A percentile compares a stretch with the other conserved stretches of the same genome.
These are phyloP conservation scores for Marcusenius ussheri DNA, from an alignment of 2,113 vertebrate species.

Conservation along the genomic window DNA sequence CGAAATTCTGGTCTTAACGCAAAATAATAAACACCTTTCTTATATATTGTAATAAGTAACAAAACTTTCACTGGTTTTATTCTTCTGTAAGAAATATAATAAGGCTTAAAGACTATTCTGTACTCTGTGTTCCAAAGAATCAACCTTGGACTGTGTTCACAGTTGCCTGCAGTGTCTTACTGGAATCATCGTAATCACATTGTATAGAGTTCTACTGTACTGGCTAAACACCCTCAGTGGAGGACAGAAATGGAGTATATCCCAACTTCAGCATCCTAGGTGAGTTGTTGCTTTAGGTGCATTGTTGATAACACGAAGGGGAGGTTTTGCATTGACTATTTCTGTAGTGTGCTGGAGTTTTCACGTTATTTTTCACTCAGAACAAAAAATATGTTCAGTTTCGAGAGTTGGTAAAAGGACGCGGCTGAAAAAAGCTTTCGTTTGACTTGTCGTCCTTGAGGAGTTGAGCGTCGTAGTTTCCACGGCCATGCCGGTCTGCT, in stretches of 20 bases:
- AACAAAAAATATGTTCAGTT: slow-evolving; percentile 30
- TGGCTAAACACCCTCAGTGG: slow-evolving; percentile 29
- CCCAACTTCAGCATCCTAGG: slow-evolving; percentile 62
- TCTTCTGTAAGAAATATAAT: neutral
- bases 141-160: slow-evolving; percentile 24
- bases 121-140: slow-evolving; percentile 14
- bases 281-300: slow-evolving; percentile 66
- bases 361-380: slow-evolving; percentile 42
- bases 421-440: slow-evolving; percentile 85
- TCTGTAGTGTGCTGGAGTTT: slow-evolving; percentile 69
- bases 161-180: slow-evolving; percentile 50
- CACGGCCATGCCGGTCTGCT: slow-evolving; percentile 49
- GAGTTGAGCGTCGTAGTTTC: slow-evolving; percentile 76
- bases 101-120: slow-evolving; percentile 3
- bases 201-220: neutral
- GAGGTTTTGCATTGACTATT: slow-evolving; percentile 88
- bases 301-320: slow-evolving; percentile 52
- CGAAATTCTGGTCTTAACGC: slow-evolving; percentile 74
- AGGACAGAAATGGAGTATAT: slow-evolving; percentile 50
- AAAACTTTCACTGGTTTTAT: neutral
- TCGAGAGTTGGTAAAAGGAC: slow-evolving; percentile 28
- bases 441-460: slow-evolving; percentile 75
- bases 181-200: neutral
- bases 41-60: neutral
- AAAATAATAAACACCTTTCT: slow-evolving; percentile 51